These are phyloP conservation scores for Geopemphigus sp. DNA, from an alignment of 1,140 invertebrate species.

Conservation along the genomic window DNA sequence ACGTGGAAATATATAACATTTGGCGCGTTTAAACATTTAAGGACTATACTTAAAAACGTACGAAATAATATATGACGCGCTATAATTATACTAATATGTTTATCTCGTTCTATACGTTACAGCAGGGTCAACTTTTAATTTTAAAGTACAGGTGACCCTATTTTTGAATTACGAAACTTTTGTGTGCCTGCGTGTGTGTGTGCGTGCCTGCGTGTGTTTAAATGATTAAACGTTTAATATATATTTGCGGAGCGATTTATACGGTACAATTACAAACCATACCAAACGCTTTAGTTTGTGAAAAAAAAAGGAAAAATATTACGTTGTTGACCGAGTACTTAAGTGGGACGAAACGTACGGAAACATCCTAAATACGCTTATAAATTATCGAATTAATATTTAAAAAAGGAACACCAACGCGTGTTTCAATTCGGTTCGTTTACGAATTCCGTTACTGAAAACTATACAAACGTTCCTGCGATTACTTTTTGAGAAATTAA, in stretches of 20 bases:
- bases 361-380: too few species aligned
- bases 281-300: too few species aligned
- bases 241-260: not conserved
- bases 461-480: too few species aligned
- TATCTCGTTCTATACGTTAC: not conserved
- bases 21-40: not conserved
- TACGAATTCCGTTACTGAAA: too few species aligned
- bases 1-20: too few species aligned
- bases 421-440: too few species aligned
- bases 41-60: not conserved
- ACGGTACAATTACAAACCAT: not conserved
- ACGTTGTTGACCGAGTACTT: too few species aligned
- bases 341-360: too few species aligned
- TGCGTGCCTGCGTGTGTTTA: not conserved
- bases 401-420: too few species aligned
- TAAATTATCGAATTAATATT: too few species aligned
- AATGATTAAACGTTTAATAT: conserved; percentile 16
- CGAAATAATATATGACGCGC: not conserved
- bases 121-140: not conserved
- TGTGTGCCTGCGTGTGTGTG: not conserved
- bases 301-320: too few species aligned
- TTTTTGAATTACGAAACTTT: not conserved
- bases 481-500: too few species aligned
- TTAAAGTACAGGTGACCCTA: not conserved
- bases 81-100: not conserved